phyloP scores from a whole-genome alignment of 1,140 invertebrate species.

The Penaeus japonicus region DNA sequence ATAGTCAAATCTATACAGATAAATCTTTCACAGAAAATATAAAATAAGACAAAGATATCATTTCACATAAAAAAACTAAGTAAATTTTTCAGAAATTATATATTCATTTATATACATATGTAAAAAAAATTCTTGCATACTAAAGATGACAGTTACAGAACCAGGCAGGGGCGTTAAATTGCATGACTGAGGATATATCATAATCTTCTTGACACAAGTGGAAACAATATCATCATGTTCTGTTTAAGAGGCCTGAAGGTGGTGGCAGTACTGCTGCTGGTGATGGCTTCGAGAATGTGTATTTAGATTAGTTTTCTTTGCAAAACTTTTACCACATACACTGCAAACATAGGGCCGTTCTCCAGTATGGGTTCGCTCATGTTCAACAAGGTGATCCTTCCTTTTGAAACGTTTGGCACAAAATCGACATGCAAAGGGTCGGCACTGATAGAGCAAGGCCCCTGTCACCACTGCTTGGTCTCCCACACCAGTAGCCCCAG shows the following conservation, averaged over 20 bases:
- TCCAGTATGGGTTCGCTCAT: constrained; percentile 58
- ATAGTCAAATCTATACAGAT: not conserved
- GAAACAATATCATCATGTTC: no score
- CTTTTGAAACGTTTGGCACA: constrained; percentile 60
- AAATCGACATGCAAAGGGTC: constrained; percentile 58
- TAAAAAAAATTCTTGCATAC: no score
- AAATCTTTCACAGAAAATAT: constrained; percentile 16
- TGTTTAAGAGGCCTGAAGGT: constrained; percentile 38
- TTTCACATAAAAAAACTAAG: not conserved
- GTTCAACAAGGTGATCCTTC: constrained; percentile 59
- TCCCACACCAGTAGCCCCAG: not conserved
- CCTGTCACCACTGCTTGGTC: constrained; percentile 31
- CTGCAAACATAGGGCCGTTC: constrained; percentile 63
- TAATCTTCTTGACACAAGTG: no score
- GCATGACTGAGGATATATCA: no score
- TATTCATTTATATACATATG: not conserved
- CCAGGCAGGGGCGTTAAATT: no score
- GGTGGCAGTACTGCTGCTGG: constrained; percentile 36
- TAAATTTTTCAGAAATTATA: not conserved
- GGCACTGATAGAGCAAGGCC: constrained; percentile 40
- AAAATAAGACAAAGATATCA: constrained; percentile 1
- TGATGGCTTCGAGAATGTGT: constrained; percentile 54
- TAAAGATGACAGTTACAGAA: no score
- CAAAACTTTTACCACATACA: constrained; percentile 56
- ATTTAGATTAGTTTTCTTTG: constrained; percentile 55